These are phyloP conservation scores for Temnothorax unifasciatus DNA, from an alignment of 2,888 invertebrate genomes.

Conservation along the genomic window DNA sequence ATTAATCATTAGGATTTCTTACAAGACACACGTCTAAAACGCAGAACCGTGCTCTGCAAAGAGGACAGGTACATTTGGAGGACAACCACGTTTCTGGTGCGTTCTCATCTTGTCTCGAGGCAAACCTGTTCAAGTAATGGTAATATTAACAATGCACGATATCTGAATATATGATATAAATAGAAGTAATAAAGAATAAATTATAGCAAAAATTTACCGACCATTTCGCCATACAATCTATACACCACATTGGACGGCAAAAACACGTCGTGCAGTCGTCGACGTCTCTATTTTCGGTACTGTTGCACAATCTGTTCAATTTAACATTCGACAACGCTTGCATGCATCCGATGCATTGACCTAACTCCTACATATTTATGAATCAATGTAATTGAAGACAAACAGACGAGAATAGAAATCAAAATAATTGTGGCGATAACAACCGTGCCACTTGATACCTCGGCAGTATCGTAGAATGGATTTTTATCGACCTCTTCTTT, in stretches of 20 bases:
- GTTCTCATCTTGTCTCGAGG: slow-evolving; percentile 91
- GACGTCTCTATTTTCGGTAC: slow-evolving; percentile 85
- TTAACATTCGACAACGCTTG: slow-evolving; percentile 93
- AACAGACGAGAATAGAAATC: not conserved
- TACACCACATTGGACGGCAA: slow-evolving; percentile 96
- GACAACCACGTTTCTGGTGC: slow-evolving; percentile 92
- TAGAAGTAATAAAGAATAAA: slow-evolving; percentile 42
- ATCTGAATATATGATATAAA: slow-evolving; percentile 25
- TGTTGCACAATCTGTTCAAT: slow-evolving; percentile 90
- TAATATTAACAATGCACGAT: slow-evolving; percentile 28
- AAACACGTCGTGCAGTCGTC: slow-evolving; percentile 88
- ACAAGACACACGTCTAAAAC: slow-evolving; percentile 91
- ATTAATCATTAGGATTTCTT: slow-evolving; percentile 57
- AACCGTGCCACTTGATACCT: slow-evolving; percentile 85
- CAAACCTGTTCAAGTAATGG: slow-evolving; percentile 89
- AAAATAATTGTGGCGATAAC: slow-evolving; percentile 17
- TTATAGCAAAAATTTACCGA: slow-evolving; percentile 72
- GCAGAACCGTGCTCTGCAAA: slow-evolving; percentile 95
- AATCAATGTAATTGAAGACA: slow-evolving; percentile 8
- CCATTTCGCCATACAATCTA: slow-evolving; percentile 94
- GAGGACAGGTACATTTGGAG: slow-evolving; percentile 95
- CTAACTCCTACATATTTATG: slow-evolving; percentile 89
- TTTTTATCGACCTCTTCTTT: slow-evolving; percentile 91
- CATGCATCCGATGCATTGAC: slow-evolving; percentile 96
- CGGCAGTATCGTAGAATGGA: slow-evolving; percentile 88